A percentile compares a stretch with the other conserved stretches of the same genome.
These are phyloP conservation scores for Cyaniris semiargus DNA, from an alignment of 2,888 invertebrate genomes.

Conservation along the genomic window DNA sequence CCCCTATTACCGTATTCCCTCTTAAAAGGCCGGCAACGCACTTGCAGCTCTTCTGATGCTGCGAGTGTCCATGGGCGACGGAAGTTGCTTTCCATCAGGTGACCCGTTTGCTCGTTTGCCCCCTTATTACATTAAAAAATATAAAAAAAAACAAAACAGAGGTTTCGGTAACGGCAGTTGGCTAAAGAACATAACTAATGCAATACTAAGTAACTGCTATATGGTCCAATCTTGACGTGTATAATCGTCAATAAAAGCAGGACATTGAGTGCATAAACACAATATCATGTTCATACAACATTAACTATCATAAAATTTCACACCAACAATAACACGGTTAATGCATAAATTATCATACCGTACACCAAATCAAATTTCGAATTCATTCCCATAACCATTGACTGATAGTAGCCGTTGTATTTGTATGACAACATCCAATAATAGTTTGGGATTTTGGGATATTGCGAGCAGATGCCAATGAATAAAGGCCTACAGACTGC, in stretches of 20 bases:
- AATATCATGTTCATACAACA: background rate
- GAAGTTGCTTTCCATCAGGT: no score
- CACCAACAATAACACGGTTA: background rate
- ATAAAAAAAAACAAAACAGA: no score
- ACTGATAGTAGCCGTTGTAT: background rate
- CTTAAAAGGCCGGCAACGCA: no score
- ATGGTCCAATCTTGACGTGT: background rate
- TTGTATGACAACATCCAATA: background rate
- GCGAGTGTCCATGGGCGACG: no score
- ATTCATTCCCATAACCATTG: background rate
- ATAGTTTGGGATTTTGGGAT: conserved; percentile 2
- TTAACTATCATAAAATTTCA: background rate
- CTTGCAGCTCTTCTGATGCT: no score
- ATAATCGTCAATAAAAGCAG: background rate
- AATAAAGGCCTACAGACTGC: background rate
- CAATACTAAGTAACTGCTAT: no score
- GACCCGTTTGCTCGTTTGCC: no score
- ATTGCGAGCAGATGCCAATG: background rate
- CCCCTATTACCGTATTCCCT: no score
- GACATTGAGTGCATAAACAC: background rate
- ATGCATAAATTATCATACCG: conserved; percentile 1
- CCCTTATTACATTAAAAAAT: no score
- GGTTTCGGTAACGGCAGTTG: no score
- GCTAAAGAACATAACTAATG: no score
- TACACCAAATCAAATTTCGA: background rate